Evolutionary conservation across 35 echinoderm and acorn worm genomes (phyloP).

Genomic region (Anneissia japonica): DNA sequence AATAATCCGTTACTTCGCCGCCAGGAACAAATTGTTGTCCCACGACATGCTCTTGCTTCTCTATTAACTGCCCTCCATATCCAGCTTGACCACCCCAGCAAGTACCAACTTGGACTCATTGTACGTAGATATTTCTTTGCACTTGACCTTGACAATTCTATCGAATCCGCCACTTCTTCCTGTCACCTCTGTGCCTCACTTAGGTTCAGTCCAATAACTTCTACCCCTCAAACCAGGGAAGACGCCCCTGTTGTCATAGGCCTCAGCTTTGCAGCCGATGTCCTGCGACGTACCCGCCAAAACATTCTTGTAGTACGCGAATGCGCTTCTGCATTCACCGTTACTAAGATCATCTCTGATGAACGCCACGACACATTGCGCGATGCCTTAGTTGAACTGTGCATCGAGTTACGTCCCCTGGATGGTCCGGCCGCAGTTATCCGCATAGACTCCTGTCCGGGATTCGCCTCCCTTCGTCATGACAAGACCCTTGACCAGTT

Average conservation of each 20-base stretch:
- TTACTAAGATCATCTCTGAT: background rate
- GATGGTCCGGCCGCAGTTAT: slow-evolving; percentile 30
- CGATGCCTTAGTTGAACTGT: too few species aligned
- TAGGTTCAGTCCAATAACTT: background rate
- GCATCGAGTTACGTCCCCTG: slow-evolving; percentile 25
- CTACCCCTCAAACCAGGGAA: background rate
- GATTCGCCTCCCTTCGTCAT: background rate
- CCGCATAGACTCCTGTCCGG: too few species aligned
- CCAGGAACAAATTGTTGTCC: slow-evolving; percentile 43
- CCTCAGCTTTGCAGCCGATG: background rate
- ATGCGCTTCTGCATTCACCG: background rate
- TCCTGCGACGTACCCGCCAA: background rate
- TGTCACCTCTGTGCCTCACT: slow-evolving; percentile 54
- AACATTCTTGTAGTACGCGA: background rate
- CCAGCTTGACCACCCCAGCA: slow-evolving; percentile 43
- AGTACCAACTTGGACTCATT: slow-evolving; percentile 22
- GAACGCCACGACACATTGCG: background rate
- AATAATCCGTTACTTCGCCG: background rate
- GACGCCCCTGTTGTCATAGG: background rate
- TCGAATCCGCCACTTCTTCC: slow-evolving; percentile 11
- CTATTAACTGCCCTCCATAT: slow-evolving; percentile 56
- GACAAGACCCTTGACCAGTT: slow-evolving; percentile 14
- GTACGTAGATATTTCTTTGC: slow-evolving; percentile 42
- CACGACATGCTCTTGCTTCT: slow-evolving; percentile 32
- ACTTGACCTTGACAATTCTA: slow-evolving; percentile 41